Evolutionary conservation across 2,113 vertebrate species (phyloP), one percentile per base, ranked within the genome.

Genomic region (human): DNA sequence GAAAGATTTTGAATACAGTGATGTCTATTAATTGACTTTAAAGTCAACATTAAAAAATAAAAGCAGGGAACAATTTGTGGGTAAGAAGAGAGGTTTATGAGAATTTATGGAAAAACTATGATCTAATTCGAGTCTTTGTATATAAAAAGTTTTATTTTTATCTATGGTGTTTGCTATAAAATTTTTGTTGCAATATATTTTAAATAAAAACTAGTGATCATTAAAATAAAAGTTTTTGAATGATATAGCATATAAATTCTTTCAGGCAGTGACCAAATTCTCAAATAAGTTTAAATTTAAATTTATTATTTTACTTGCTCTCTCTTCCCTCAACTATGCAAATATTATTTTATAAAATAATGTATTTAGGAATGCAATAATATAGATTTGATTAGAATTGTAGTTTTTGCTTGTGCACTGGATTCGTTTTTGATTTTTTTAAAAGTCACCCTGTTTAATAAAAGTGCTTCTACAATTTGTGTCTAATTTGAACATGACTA

Each of bases 1-100:
- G 85, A 90, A 89, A 96, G 13, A 89, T 88, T 98, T 96, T 93
- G n/a, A 97, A 57, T 89, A 96, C 61, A 96, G 52, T 73, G 25
- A 16, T 93, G 11, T 75, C 22, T 50, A 76, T 38, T 84, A 84
- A 96, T 35, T 97, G 82, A 93, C n/a, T 83, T 96, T 92, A 89
- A 97, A 93, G 45, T 85, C 43, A 86, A 89, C 18, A 66, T 72
- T 89, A 55, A 92, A 85, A 64, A 52, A 68, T 75, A 66, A 66
- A 81, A 88, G 80, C 25, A 96, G 85, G 64, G 16, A 92, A 57
- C 9, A 72, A n/a, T 27, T 97, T 13, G 32, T 86, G 43, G 20
- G 5, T 59, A 80, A 87, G 88, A 93, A 87, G 27, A 92, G 55
- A 85, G 43, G 22, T 61, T 81, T 89, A 35, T 66, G 57, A 76